Base-by-base conservation (phyloP, 2,797 vertebrate genomes). In the Trachurus trachurus region DNA sequence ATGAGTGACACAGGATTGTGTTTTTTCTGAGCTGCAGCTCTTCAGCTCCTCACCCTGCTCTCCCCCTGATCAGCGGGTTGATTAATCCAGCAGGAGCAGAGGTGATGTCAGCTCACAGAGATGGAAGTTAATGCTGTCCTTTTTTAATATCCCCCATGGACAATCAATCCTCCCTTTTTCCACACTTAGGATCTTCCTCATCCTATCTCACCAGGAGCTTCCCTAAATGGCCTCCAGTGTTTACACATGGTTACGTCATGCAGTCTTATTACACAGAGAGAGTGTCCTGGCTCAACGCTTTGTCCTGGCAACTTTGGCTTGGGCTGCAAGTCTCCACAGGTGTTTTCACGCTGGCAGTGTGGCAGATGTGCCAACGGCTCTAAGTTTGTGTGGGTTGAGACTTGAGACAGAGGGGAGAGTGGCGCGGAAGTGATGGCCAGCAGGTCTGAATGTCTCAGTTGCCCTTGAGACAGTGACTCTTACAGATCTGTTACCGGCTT, bases 201-300 rank as follows among this genome's bases (percentile, higher is more conserved):
- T 11, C 11, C 45, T 60, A 21, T 74, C 73, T 60, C 40, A 58
- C n/a, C 49, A 68, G 69, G 62, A 87, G 72, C 63, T 78, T 78
- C 50, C 70, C 76, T 68, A 81, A 87, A 82, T 60, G 72, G 34
- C 76, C 77, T 71, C 59, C 65, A 52, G 76, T 70, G 80, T 91
- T 89, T 86, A 76, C 80, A 53, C 76, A 70, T 59, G 56, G 78
- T 85, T 89, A 76, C 76, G 53, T 90, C 90, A 84, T 58, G 17
- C 49, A 45, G 40, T 21, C 64, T 21, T 9, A 56, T 9, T 53
- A 76, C 57, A n/a, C 57, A 64, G 42, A 42, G 34, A 29, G 6
- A 26, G 50, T 66, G 80, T 73, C 73, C 17, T 1, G 21, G 59
- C 67, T 54, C 62, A 59, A 62, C 10, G 64, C 5, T 49, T 71